Conservation (phyloP, 2,797 vertebrate species). For the Poeciliopsis infans region DNA sequence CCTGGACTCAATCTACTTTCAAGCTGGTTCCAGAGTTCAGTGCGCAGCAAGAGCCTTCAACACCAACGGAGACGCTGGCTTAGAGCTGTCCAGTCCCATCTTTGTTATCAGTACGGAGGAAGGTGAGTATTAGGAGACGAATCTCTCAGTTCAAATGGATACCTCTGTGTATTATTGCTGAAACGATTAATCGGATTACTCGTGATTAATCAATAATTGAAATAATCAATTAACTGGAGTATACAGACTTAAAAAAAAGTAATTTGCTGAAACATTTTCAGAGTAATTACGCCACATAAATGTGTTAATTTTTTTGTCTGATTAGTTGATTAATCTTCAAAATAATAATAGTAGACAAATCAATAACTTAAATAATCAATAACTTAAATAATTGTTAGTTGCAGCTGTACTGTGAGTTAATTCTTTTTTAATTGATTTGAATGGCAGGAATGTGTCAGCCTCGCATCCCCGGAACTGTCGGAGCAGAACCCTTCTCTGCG, state of each 20-base stretch:
- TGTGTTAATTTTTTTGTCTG: too few species aligned
- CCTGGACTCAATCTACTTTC: conserved; percentile 88
- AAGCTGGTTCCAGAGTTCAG: conserved; percentile 85
- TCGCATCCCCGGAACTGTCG: conserved; percentile 81
- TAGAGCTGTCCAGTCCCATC: conserved; percentile 85
- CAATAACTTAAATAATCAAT: too few species aligned
- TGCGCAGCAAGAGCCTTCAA: conserved; percentile 85
- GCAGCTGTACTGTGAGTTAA: background rate
- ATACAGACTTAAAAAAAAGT: too few species aligned
- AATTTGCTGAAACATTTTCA: too few species aligned
- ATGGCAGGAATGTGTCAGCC: conserved; percentile 85
- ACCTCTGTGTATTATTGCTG: too few species aligned
- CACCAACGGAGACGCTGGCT: conserved; percentile 81
- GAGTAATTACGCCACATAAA: too few species aligned
- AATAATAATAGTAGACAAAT: too few species aligned
- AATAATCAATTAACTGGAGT: too few species aligned
- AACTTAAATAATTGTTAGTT: background rate
- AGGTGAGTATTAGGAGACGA: conserved; percentile 66
- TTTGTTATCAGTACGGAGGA: conserved; percentile 81
- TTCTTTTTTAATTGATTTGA: background rate
- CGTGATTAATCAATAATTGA: too few species aligned
- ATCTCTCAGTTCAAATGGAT: background rate
- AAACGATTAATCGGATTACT: too few species aligned
- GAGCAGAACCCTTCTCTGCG: conserved; percentile 88
- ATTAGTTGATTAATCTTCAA: too few species aligned